Percentiles rank a stretch among this genome's conserved stretches.
Conservation (phyloP, 2,888 invertebrate species). For the Dryococelus australis region DNA sequence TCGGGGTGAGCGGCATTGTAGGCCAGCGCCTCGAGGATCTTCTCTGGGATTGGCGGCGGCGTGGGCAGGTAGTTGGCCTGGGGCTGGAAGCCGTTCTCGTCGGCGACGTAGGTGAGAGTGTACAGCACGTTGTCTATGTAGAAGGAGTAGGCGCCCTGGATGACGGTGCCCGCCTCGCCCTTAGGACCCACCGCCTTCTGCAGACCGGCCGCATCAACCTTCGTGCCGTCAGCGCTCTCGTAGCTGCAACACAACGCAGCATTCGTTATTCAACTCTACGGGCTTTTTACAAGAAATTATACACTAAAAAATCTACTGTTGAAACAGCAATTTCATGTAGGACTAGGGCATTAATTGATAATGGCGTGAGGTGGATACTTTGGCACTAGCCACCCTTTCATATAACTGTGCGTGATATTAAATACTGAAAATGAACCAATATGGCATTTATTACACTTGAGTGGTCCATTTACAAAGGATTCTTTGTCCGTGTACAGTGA, state of each 20-base stretch:
- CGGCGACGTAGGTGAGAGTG: neutral
- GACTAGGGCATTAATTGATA: too few species aligned
- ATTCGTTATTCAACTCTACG: too few species aligned
- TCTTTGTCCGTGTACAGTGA: too few species aligned
- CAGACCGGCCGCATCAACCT: neutral
- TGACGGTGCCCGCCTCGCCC: neutral
- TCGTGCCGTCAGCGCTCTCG: conserved; percentile 21
- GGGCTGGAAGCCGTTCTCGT: conserved; percentile 26
- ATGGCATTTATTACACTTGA: too few species aligned
- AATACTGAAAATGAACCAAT: too few species aligned
- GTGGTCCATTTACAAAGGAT: too few species aligned
- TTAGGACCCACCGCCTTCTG: conserved; percentile 11
- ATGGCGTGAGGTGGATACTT: too few species aligned
- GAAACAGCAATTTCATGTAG: too few species aligned
- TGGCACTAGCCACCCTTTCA: too few species aligned
- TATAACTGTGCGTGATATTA: too few species aligned
- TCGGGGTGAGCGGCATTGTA: conserved; percentile 25
- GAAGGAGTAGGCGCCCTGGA: conserved; percentile 27
- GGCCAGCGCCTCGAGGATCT: conserved; percentile 4
- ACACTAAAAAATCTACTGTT: too few species aligned
- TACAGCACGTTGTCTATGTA: neutral
- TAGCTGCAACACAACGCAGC: neutral
- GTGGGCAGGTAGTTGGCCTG: conserved; percentile 20
- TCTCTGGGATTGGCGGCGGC: conserved; percentile 6
- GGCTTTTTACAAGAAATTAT: too few species aligned